Conservation (phyloP, 2,888 invertebrate genomes). For the Coenonympha glycerion region DNA sequence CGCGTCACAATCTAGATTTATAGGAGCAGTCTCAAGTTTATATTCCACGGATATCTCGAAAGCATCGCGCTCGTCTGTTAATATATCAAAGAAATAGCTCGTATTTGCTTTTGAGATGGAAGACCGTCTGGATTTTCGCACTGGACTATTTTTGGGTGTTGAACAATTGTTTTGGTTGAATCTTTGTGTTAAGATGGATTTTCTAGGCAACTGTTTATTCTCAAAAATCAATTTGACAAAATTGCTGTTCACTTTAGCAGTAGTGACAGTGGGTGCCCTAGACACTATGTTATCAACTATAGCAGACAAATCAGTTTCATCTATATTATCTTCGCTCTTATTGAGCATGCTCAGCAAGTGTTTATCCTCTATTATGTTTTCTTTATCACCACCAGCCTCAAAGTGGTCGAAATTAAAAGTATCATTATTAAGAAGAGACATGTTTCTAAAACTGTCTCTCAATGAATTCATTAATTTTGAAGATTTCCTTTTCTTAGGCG, state of each 20-base stretch:
- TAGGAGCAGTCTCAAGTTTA: slow-evolving; percentile 44
- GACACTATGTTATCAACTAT: slow-evolving; percentile 59
- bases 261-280: slow-evolving; percentile 43
- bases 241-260: slow-evolving; percentile 53
- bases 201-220: slow-evolving; percentile 31
- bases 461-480: slow-evolving; percentile 37
- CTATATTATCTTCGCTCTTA: slow-evolving; percentile 36
- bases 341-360: slow-evolving; percentile 46
- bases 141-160: slow-evolving; percentile 56
- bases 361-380: slow-evolving; percentile 32
- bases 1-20: slow-evolving; percentile 41
- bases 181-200: slow-evolving; percentile 38
- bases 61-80: slow-evolving; percentile 70
- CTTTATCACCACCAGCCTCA: slow-evolving; percentile 27
- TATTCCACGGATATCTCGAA: slow-evolving; percentile 77
- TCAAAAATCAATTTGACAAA: slow-evolving; percentile 54
- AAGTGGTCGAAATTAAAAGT: slow-evolving; percentile 16
- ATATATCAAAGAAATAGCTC: slow-evolving; percentile 74
- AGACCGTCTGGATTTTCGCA: slow-evolving; percentile 36
- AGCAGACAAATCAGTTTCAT: slow-evolving; percentile 53
- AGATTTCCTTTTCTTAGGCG: slow-evolving; percentile 48
- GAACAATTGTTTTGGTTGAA: slow-evolving; percentile 52
- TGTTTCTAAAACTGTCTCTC: slow-evolving; percentile 42
- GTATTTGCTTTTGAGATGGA: slow-evolving; percentile 45
- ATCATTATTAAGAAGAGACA: slow-evolving; percentile 35